Conservation (phyloP, 2,797 vertebrate species). For the Lepus oiostolus region DNA sequence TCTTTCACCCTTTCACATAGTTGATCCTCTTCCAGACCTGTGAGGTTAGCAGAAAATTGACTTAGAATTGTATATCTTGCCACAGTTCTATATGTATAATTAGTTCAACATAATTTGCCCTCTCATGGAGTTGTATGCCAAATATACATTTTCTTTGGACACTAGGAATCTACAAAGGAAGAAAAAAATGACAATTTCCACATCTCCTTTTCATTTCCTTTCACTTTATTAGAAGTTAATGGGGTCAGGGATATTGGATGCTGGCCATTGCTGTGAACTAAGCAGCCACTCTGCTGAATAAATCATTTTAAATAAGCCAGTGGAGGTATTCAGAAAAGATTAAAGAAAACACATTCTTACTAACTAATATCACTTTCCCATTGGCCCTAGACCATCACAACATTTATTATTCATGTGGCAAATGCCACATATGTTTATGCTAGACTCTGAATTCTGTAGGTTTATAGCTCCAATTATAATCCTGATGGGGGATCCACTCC, state of each 20-base stretch:
- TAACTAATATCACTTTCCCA: background rate
- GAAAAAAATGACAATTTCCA: background rate
- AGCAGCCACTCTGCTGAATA: slow-evolving; percentile 25
- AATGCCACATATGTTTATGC: background rate
- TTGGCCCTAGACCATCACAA: background rate
- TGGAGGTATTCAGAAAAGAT: slow-evolving; percentile 11
- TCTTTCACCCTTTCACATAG: background rate
- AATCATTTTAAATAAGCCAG: slow-evolving; percentile 52
- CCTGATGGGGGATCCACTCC: background rate
- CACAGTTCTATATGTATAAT: background rate
- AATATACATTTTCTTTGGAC: background rate
- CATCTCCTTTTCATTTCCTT: background rate
- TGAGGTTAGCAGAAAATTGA: background rate
- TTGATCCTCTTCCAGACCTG: background rate
- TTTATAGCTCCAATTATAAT: background rate
- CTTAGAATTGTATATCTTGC: background rate
- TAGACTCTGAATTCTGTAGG: background rate
- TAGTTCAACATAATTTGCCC: background rate
- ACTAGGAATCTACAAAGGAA: background rate
- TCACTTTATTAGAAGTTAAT: slow-evolving; percentile 53
- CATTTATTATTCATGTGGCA: background rate
- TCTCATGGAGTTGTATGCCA: background rate
- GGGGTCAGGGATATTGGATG: background rate
- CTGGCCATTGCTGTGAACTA: background rate
- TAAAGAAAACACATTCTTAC: background rate